Percentiles rank a stretch among this genome's conserved stretches.
phyloP scores from a whole-genome alignment of 2,797 vertebrate genomes.

The Tapera naevia region DNA sequence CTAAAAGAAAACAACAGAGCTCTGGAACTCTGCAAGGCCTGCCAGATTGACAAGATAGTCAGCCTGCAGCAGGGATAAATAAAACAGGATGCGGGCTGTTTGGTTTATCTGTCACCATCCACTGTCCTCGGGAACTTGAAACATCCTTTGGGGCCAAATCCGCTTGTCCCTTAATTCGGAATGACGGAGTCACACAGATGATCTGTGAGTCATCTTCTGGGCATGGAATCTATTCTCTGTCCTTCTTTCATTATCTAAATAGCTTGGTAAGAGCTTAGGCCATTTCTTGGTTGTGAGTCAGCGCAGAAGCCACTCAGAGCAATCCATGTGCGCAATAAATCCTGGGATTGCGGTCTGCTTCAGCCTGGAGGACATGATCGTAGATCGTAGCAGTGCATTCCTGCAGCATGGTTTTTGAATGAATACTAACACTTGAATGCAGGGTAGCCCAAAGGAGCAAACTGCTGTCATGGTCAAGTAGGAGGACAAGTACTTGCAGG shows the following conservation, averaged over 20 bases:
- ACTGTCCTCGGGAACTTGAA: not conserved
- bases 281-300: not conserved
- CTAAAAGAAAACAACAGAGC: not conserved
- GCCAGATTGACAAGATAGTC: not conserved
- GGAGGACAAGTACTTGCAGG: not conserved
- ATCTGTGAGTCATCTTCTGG: constrained; percentile 38
- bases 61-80: not conserved
- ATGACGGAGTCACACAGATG: not conserved
- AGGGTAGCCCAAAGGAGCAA: not conserved
- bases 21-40: not conserved
- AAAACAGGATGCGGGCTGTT: not conserved
- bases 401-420: not conserved
- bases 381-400: not conserved
- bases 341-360: not conserved
- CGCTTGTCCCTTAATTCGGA: not conserved
- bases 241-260: constrained; percentile 6
- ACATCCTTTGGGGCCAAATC: not conserved
- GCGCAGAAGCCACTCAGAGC: not conserved
- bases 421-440: not conserved
- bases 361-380: not conserved
- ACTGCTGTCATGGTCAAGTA: not conserved
- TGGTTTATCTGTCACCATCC: not conserved
- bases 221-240: not conserved
- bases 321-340: not conserved
- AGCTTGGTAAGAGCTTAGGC: not conserved